Evolutionary conservation across 2,113 vertebrate species (phyloP), one percentile per base, ranked within the genome.

Genomic region (Protobothrops flavoviridis): DNA sequence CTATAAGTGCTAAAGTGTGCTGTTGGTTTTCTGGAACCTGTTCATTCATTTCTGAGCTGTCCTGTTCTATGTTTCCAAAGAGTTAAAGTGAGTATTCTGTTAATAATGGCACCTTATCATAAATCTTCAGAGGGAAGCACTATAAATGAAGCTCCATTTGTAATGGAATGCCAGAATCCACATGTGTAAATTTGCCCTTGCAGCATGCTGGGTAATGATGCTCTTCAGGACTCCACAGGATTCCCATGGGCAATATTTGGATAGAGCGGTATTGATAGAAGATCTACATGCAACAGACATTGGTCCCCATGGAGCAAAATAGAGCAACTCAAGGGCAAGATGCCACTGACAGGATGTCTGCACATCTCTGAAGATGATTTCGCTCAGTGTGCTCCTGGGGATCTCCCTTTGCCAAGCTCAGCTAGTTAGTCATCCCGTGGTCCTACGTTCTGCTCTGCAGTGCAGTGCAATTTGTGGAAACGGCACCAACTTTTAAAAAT

Each of bases 361-460:
- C 59, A 13, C 9, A 74, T 48, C 50, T 92, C 39, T 43, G 56
- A 89, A 53, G 56, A 85, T 23, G 56, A 53, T 87, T 87, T n/a
- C 59, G 7, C 56, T 94, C 57, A 21, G 1, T 11, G 20, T 55
- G 8, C 33, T 74, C 57, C 39, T 0, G 0, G 0, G 0, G 48
- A 91, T 85, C 56, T 89, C 45, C 21, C 8, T 81, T 85, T 12
- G 45, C 56, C n/a, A 89, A 69, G 4, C 45, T 61, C 64, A 93
- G 7, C 20, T 90, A 93, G 29, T 85, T 45, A 88, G 90, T 88
- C 85, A 94, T 55, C 53, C 17, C 0, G 0, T 13, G 29, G 59
- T 90, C 52, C 90, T 48, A 21, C 81, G 93, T 93, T 93, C 93
- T 74, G 91, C 90, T 92, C 91, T 6, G 0, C 26, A 85, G 92